Conservation (phyloP, 2,797 vertebrate genomes). For the Ptychobarbus kaznakovi region DNA sequence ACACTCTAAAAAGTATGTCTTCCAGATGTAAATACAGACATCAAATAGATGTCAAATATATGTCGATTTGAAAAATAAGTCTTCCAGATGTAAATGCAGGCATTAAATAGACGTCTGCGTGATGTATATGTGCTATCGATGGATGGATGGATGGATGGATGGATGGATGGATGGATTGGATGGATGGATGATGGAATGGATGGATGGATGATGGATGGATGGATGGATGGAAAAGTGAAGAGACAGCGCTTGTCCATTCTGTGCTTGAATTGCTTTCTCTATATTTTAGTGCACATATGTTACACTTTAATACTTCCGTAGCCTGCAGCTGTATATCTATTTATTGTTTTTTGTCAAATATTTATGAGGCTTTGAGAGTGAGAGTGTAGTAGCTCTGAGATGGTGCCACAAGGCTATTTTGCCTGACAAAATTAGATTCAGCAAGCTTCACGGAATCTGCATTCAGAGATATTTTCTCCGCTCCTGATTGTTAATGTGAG, state of each 20-base stretch:
- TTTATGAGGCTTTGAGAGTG: slow-evolving; percentile 53
- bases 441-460: neutral
- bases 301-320: slow-evolving; percentile 26
- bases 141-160: neutral
- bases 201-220: neutral
- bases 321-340: slow-evolving; percentile 47
- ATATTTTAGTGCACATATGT: slow-evolving; percentile 23
- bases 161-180: neutral
- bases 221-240: neutral
- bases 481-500: slow-evolving; percentile 2
- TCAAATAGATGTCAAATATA: no score
- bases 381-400: slow-evolving; percentile 48
- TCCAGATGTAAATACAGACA: neutral
- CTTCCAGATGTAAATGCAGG: neutral
- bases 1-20: neutral
- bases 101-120: neutral
- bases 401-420: slow-evolving; percentile 20
- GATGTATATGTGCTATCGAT: neutral
- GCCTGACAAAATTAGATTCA: slow-evolving; percentile 4
- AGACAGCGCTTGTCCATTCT: slow-evolving; percentile 4
- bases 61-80: no score
- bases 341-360: slow-evolving; percentile 65
- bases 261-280: slow-evolving; percentile 6
- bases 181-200: no score
- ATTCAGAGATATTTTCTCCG: neutral